Evolutionary conservation across 2,888 invertebrate genomes (phyloP).

Genomic region (Gari tellinella): DNA sequence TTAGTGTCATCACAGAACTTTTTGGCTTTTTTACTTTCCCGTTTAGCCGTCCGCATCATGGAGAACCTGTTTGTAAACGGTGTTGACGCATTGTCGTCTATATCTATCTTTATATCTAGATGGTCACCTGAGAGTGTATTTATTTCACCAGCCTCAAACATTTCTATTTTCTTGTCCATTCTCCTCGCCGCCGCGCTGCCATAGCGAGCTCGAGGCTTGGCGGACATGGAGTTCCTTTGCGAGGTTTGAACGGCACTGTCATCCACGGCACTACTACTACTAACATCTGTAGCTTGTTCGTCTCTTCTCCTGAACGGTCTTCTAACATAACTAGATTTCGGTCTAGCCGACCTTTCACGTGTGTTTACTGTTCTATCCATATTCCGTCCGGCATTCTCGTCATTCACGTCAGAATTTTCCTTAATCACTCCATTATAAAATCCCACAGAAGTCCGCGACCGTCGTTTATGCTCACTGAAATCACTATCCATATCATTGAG

Average conservation of each 20-base stretch:
- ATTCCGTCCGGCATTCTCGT: constrained; percentile 33
- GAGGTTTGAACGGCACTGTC: constrained; percentile 27
- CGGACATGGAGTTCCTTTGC: constrained; percentile 35
- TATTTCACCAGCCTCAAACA: constrained; percentile 51
- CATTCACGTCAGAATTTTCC: constrained; percentile 47
- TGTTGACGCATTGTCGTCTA: constrained; percentile 12
- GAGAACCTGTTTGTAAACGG: constrained; percentile 53
- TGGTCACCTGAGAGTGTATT: constrained; percentile 29
- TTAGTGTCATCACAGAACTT: constrained; percentile 50
- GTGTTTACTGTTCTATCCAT: constrained; percentile 40
- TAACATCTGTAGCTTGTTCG: constrained; percentile 12
- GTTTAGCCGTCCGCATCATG: constrained; percentile 48
- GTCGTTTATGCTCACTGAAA: neutral
- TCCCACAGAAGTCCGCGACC: constrained; percentile 72
- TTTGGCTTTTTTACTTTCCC: constrained; percentile 46
- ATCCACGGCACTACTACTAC: constrained; percentile 18
- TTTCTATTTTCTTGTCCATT: constrained; percentile 52
- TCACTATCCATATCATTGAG: constrained; percentile 43
- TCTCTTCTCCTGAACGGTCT: constrained; percentile 38
- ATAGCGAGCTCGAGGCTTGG: constrained; percentile 57
- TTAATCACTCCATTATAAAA: constrained; percentile 54
- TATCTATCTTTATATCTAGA: constrained; percentile 19
- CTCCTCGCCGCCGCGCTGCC: constrained; percentile 50
- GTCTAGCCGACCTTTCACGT: constrained; percentile 49
- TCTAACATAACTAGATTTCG: constrained; percentile 71